phyloP scores from a whole-genome alignment of 2,888 invertebrate species.

The Brachyopa scutellaris region DNA sequence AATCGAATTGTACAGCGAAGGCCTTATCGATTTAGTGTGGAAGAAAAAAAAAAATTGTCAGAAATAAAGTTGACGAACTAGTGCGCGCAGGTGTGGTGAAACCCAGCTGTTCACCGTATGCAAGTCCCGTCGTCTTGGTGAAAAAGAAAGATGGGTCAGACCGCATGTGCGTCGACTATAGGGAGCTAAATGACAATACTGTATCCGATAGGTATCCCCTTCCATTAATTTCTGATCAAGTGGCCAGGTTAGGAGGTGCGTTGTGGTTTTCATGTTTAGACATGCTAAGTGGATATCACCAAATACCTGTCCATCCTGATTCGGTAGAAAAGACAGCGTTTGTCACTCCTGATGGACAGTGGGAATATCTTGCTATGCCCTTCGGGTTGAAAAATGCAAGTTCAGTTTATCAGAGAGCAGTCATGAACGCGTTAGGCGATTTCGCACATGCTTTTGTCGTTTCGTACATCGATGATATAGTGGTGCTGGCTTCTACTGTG shows the following conservation, averaged over 20 bases:
- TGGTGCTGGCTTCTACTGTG: too few species aligned
- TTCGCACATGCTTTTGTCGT: neutral
- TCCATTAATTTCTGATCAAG: neutral
- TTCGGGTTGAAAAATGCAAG: constrained; percentile 48
- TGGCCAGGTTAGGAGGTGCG: constrained; percentile 7
- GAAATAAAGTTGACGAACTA: too few species aligned
- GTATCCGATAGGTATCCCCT: neutral
- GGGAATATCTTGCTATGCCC: constrained; percentile 23
- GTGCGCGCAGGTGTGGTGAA: too few species aligned
- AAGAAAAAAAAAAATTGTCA: too few species aligned
- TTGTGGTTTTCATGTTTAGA: constrained; percentile 11
- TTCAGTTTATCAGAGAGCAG: constrained; percentile 18
- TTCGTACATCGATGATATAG: constrained; percentile 53
- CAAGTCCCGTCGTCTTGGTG: neutral
- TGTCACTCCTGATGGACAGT: constrained; percentile 21
- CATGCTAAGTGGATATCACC: constrained; percentile 31
- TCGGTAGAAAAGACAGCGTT: constrained; percentile 33
- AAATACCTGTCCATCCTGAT: constrained; percentile 23
- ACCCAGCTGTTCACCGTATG: neutral
- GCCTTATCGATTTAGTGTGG: too few species aligned
- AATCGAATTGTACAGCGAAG: too few species aligned
- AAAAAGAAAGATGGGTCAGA: neutral
- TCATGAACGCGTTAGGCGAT: constrained; percentile 2
- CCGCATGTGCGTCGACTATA: constrained; percentile 1
- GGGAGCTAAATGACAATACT: constrained; percentile 1